Evolutionary conservation across 2,888 invertebrate genomes (phyloP).

Genomic region (Melolontha melolontha): DNA sequence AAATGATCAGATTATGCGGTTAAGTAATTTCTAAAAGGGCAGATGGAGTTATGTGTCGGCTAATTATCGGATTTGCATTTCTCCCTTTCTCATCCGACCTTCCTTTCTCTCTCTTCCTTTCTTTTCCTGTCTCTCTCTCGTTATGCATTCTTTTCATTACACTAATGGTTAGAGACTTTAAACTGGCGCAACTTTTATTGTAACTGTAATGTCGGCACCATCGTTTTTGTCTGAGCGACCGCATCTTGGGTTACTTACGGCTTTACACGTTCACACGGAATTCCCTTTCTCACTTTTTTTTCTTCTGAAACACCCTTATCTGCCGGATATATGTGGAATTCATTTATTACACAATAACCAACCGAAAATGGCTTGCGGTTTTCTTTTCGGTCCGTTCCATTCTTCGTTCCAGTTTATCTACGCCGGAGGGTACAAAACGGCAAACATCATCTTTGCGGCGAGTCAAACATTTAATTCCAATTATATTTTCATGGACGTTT

Average conservation of each 20-base stretch:
- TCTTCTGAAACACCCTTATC: conserved; percentile 10
- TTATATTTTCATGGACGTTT: conserved; percentile 33
- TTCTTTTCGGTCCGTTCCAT: conserved; percentile 10
- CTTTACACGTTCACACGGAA: conserved; percentile 24
- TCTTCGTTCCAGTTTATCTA: conserved; percentile 33
- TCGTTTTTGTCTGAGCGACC: conserved; percentile 17
- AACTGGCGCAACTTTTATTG: conserved; percentile 32
- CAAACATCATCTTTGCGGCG: conserved; percentile 31
- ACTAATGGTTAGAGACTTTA: conserved; percentile 21
- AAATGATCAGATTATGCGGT: conserved; percentile 9
- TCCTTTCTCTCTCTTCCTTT: too few relatives aligned
- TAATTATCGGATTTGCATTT: conserved; percentile 11
- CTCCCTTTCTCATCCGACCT: too few relatives aligned
- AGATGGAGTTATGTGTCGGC: conserved; percentile 12
- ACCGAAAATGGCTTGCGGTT: conserved; percentile 20
- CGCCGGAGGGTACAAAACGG: conserved; percentile 9
- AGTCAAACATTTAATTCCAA: conserved; percentile 30
- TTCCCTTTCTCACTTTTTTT: background rate
- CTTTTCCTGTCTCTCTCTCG: too few relatives aligned
- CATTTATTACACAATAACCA: conserved; percentile 37
- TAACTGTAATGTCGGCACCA: conserved; percentile 24
- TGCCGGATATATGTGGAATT: conserved; percentile 29
- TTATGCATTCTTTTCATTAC: conserved; percentile 14
- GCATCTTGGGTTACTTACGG: conserved; percentile 24
- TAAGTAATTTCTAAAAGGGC: conserved; percentile 12